Conservation (phyloP, 2,797 vertebrate genomes). For the Sebastes hubbsi region DNA sequence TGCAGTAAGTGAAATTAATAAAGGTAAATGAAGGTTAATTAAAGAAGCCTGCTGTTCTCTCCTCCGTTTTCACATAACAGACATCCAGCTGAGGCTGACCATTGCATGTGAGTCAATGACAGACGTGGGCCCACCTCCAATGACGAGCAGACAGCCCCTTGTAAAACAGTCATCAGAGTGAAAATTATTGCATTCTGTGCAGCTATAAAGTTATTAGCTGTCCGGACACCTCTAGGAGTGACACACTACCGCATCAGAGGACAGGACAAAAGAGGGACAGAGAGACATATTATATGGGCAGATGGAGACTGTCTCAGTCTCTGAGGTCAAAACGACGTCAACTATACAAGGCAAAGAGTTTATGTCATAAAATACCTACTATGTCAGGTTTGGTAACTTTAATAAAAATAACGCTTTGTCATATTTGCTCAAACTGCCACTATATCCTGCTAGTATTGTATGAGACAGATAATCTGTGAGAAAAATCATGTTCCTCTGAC, state of each 20-base stretch:
- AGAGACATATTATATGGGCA: neutral
- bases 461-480: neutral
- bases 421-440: neutral
- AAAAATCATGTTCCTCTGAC: too few relatives aligned
- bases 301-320: conserved; percentile 6
- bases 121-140: conserved; percentile 4
- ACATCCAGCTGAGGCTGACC: conserved; percentile 7
- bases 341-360: neutral
- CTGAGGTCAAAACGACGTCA: neutral
- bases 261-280: conserved; percentile 13
- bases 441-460: neutral
- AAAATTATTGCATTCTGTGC: conserved; percentile 26
- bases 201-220: conserved; percentile 35
- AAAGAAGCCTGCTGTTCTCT: neutral
- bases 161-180: conserved; percentile 25
- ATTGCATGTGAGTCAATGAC: neutral
- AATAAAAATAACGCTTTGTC: neutral
- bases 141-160: neutral
- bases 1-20: neutral
- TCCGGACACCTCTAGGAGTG: neutral
- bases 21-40: conserved; percentile 6
- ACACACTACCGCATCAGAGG: conserved; percentile 5
- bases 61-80: neutral
- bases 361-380: neutral
- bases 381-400: neutral